Conservation (phyloP, 2,888 invertebrate genomes). For the Hirtodrosophila confusa region DNA sequence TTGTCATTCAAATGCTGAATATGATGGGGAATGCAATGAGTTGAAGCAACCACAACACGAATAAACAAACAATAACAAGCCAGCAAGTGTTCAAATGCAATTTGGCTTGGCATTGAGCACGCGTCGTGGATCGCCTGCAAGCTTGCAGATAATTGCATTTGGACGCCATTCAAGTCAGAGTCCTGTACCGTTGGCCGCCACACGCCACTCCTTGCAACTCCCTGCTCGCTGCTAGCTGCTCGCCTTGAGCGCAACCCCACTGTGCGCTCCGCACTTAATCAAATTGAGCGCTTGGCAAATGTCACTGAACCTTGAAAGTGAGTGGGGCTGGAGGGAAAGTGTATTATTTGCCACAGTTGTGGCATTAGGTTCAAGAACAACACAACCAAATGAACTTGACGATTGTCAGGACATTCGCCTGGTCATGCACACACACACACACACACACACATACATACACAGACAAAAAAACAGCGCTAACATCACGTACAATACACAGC, state of each 20-base stretch:
- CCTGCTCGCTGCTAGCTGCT: constrained; percentile 1
- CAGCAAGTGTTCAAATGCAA: constrained; percentile 60
- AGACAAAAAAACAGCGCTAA: constrained; percentile 12
- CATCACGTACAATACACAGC: constrained; percentile 44
- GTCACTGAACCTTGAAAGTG: constrained; percentile 72
- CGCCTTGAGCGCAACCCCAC: constrained; percentile 34
- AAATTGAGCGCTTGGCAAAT: constrained; percentile 72
- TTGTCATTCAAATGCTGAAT: constrained; percentile 51
- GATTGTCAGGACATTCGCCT: constrained; percentile 73
- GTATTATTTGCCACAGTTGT: constrained; percentile 69
- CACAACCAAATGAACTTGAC: constrained; percentile 62
- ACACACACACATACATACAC: neutral
- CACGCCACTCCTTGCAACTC: neutral
- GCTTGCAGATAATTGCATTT: constrained; percentile 74
- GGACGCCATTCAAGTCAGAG: constrained; percentile 29
- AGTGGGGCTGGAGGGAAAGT: constrained; percentile 37
- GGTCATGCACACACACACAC: constrained; percentile 17
- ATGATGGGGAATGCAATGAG: constrained; percentile 37
- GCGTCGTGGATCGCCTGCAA: constrained; percentile 43
- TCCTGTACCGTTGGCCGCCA: neutral
- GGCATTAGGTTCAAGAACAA: constrained; percentile 71
- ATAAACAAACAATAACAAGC: constrained; percentile 20
- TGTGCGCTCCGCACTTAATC: constrained; percentile 66
- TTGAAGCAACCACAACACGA: constrained; percentile 37
- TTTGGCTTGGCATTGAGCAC: constrained; percentile 63